Base-by-base conservation (phyloP, 2,888 invertebrate genomes). In the Drosophila glabriapex region DNA sequence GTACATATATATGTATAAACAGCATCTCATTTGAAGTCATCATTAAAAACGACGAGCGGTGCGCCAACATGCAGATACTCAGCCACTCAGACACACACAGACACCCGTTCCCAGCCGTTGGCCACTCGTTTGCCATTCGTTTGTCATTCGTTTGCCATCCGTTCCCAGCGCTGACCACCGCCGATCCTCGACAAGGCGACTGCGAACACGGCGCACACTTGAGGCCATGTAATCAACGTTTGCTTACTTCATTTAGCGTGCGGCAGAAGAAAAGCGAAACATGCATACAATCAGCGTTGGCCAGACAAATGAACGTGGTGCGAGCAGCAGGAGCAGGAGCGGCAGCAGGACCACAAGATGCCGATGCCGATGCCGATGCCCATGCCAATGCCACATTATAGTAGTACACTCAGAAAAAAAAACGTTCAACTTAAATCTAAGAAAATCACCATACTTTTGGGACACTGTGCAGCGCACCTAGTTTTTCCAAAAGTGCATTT, bases 151-250 rank as follows among this genome's bases (percentile, higher is more conserved):
- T 7, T 53, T 25, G 28, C 39, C 58, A 43, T 16, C 43, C 58
- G 58, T 68, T 67, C 67, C 53, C 69, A 64, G 31, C 66, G 35
- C 28, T 56, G 73, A 46, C 49, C 72, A 50, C 41, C 43, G 62
- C 50, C 61, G 61, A 61, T 63, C 64, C 54, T 54, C 73, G 50
- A 52, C 62, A 22, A 78, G 78, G 68, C 78, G 80, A 74, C 78
- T 67, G 69, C 72, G 50, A 77, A 67, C 81, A 79, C 68, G 79
- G 87, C 88, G 88, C 88, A 85, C 90, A 88, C 87, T 88, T 89
- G 90, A 89, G 87, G 87, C 90, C 90, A 88, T 88, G 87, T 88
- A 88, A 88, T 88, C 87, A 88, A 88, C 84, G 88, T 88, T 88
- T 89, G 87, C 87, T 88, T 88, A 88, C 90, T 88, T 88, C 87